phyloP scores from a whole-genome alignment of 2,113 vertebrate species.

The Mormoops blainvillei region DNA sequence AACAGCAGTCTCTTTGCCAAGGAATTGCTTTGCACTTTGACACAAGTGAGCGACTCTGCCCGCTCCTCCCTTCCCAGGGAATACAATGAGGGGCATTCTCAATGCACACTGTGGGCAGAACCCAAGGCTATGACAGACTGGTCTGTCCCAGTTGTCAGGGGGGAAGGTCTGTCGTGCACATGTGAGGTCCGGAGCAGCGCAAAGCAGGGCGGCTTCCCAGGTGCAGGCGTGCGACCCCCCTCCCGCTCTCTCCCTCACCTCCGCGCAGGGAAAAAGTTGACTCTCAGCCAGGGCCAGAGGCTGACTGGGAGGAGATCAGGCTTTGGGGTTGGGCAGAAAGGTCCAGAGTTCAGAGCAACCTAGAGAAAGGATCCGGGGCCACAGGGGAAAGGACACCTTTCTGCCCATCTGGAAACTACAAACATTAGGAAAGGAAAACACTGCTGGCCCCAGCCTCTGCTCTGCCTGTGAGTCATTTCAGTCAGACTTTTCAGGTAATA shows the following conservation, averaged over 20 bases:
- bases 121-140: accelerated
- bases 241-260: neutral
- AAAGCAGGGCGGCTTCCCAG: neutral
- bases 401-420: neutral
- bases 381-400: too few relatives aligned
- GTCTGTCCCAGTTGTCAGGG: neutral
- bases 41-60: neutral
- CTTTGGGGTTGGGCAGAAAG: neutral
- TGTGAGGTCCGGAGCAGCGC: neutral
- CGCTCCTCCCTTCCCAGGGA: neutral
- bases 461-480: neutral
- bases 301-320: neutral
- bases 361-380: neutral
- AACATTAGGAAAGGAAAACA: neutral
- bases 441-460: neutral
- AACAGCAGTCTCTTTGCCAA: neutral
- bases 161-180: neutral
- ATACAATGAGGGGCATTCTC: neutral
- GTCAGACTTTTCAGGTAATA: neutral
- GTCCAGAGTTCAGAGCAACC: neutral
- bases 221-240: too few relatives aligned
- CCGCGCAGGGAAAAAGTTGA: neutral
- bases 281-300: neutral
- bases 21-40: neutral
- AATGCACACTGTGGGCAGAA: neutral